Evolutionary conservation across 2,113 vertebrate genomes (phyloP).

Genomic region (Oreamnos americanus): DNA sequence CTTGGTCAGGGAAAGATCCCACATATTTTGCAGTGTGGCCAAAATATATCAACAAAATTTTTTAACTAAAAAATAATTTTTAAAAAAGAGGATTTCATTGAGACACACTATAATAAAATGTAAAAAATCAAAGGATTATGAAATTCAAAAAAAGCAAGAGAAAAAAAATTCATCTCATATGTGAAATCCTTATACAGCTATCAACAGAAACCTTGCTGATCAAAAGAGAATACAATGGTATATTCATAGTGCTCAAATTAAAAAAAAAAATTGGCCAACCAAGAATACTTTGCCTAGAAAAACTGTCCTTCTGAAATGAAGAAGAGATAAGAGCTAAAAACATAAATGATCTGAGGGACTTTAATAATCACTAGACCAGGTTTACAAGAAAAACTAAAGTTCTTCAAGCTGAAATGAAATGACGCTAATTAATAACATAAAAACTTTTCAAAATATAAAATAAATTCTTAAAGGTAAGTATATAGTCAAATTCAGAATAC

Average conservation of each 20-base stretch:
- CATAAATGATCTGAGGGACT: neutral
- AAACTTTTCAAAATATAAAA: neutral
- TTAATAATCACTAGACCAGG: neutral
- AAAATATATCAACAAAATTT: neutral
- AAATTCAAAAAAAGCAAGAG: neutral
- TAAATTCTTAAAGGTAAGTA: neutral
- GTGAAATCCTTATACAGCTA: neutral
- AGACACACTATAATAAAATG: neutral
- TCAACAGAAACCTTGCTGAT: neutral
- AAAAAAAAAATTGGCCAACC: neutral
- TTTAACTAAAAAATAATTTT: neutral
- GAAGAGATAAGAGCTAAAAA: neutral
- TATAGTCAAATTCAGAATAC: neutral
- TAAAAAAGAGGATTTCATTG: neutral
- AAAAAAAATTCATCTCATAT: neutral
- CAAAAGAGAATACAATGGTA: neutral
- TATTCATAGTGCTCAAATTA: neutral
- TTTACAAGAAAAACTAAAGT: neutral
- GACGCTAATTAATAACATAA: neutral
- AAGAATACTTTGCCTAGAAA: neutral
- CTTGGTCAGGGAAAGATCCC: neutral
- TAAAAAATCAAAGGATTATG: neutral
- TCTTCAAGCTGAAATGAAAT: neutral
- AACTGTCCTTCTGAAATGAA: neutral
- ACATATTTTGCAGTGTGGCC: neutral